Conservation (phyloP, 2,888 invertebrate species). For the Taenaris catops region DNA sequence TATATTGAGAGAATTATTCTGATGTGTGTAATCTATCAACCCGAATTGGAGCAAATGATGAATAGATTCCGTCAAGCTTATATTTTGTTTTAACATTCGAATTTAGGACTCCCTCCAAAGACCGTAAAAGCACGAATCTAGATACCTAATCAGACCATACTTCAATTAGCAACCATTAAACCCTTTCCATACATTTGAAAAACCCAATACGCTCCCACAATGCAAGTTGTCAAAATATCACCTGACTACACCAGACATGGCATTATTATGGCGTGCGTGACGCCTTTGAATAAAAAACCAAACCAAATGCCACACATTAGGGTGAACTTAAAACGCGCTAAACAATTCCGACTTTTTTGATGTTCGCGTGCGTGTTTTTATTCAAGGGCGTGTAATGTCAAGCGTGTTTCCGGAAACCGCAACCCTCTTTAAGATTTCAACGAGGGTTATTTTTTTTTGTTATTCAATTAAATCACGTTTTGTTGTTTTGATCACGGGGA, state of each 20-base stretch:
- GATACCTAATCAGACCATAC: too few species aligned
- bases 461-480: constrained; percentile 17
- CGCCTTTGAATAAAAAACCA: constrained; percentile 28
- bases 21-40: too few species aligned
- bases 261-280: constrained; percentile 9
- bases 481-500: constrained; percentile 7
- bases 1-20: too few species aligned
- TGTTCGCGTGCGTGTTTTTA: constrained; percentile 56
- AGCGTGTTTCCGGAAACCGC: constrained; percentile 58
- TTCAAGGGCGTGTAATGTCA: constrained; percentile 51
- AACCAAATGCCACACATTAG: constrained; percentile 31
- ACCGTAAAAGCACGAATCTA: too few species aligned
- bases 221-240: constrained; percentile 3
- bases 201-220: too few species aligned
- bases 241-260: constrained; percentile 7
- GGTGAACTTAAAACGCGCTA: constrained; percentile 57
- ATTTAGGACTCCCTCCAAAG: too few species aligned
- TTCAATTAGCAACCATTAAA: too few species aligned
- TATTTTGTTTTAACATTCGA: too few species aligned
- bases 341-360: constrained; percentile 59
- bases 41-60: too few species aligned
- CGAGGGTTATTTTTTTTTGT: constrained; percentile 27
- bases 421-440: constrained; percentile 44
- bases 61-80: too few species aligned
- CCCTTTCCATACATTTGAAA: too few species aligned